Evolutionary conservation across 2,113 vertebrate genomes (phyloP).

Genomic region (Cavia porcellus): DNA sequence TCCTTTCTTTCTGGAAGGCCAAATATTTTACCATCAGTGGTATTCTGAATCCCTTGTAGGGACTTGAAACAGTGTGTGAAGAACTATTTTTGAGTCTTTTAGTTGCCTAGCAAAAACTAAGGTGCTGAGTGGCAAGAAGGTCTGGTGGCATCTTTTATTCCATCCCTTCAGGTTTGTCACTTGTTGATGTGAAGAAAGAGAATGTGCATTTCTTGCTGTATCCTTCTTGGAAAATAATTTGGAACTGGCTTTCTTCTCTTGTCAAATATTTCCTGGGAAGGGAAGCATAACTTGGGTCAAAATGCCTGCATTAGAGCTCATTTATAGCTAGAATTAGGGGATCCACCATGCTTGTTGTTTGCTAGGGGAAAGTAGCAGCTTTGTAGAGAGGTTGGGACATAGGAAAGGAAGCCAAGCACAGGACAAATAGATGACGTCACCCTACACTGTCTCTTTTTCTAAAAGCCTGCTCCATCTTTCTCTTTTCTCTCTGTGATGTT

Average conservation of each 20-base stretch:
- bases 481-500: neutral
- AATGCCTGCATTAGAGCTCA: neutral
- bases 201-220: neutral
- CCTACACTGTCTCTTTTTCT: neutral
- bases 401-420: neutral
- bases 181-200: neutral
- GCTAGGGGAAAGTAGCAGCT: neutral
- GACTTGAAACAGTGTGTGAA: neutral
- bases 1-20: constrained; percentile 20
- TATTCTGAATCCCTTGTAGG: neutral
- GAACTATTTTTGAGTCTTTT: constrained; percentile 70
- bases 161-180: neutral
- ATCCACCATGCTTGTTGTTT: neutral
- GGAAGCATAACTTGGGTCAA: neutral
- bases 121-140: constrained; percentile 46
- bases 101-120: neutral
- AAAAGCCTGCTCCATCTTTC: neutral
- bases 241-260: constrained; percentile 62
- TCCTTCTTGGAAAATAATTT: constrained; percentile 1
- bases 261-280: constrained; percentile 51
- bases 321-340: constrained; percentile 15
- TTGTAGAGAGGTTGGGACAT: neutral
- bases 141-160: neutral
- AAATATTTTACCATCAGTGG: constrained; percentile 39
- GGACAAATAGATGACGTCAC: neutral